phyloP scores from a whole-genome alignment of 2,113 vertebrate genomes.

The Ameiurus melas region DNA sequence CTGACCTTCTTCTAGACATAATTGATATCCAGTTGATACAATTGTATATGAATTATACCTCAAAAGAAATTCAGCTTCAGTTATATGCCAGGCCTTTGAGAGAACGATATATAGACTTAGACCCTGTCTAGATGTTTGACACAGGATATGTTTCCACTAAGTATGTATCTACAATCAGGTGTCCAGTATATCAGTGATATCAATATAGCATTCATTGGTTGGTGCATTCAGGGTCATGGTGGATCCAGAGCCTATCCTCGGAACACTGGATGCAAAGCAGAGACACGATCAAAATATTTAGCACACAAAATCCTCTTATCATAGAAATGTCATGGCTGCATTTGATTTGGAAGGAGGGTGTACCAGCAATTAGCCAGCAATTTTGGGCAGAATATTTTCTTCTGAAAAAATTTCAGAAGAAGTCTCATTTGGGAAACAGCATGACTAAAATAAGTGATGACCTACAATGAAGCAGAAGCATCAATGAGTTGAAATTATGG shows the following conservation, averaged over 20 bases:
- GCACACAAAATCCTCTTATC: neutral
- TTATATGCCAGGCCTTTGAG: neutral
- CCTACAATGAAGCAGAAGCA: neutral
- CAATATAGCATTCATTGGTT: neutral
- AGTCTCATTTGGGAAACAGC: neutral
- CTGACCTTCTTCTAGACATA: conserved; percentile 22
- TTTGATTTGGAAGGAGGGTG: neutral
- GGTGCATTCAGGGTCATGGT: neutral
- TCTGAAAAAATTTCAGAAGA: too few species aligned
- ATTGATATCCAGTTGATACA: conserved; percentile 14
- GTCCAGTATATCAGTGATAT: neutral
- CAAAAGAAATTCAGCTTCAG: conserved; percentile 16
- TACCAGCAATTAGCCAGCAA: neutral
- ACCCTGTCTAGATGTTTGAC: neutral
- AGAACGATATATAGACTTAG: neutral
- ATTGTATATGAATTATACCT: neutral
- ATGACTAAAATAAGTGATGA: neutral
- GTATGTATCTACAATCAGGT: neutral
- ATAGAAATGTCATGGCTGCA: neutral
- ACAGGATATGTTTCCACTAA: neutral
- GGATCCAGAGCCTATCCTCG: neutral
- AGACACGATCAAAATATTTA: neutral
- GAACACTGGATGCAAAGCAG: neutral
- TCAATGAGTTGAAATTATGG: neutral
- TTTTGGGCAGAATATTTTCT: neutral